Evolutionary conservation across 2,113 vertebrate species (phyloP).

Genomic region (Hydrolagus affinis): DNA sequence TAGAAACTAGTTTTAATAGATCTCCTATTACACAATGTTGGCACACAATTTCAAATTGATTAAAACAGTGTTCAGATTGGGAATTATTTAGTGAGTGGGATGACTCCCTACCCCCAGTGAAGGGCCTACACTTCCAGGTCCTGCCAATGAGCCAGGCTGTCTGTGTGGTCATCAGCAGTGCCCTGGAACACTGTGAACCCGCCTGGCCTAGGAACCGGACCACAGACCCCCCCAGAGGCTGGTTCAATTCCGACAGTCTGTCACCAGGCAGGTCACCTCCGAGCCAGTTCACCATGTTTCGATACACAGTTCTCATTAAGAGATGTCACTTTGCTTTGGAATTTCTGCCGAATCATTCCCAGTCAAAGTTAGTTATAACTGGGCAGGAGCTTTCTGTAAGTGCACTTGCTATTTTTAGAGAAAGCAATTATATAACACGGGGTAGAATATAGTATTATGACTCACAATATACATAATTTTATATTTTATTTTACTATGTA

Average conservation of each 20-base stretch:
- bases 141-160: too few relatives aligned
- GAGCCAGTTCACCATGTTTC: neutral
- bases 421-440: conserved; percentile 5
- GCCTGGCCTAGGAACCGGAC: too few relatives aligned
- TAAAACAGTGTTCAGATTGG: neutral
- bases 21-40: neutral
- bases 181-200: too few relatives aligned
- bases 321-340: neutral
- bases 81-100: neutral
- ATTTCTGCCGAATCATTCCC: neutral
- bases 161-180: too few relatives aligned
- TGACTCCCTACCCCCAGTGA: too few relatives aligned
- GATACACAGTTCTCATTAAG: neutral
- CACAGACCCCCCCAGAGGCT: too few relatives aligned
- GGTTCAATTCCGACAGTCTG: too few relatives aligned
- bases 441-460: neutral
- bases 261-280: too few relatives aligned
- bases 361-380: neutral
- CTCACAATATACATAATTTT: conserved; percentile 15
- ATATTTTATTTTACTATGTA: neutral
- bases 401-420: neutral
- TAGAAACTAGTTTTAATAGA: neutral
- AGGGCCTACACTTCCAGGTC: too few relatives aligned
- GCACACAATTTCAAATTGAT: neutral
- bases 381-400: neutral